Percentiles rank a stretch among this genome's conserved stretches.
Evolutionary conservation across 2,113 vertebrate species (phyloP).

Genomic region (Xenopus tropicalis): DNA sequence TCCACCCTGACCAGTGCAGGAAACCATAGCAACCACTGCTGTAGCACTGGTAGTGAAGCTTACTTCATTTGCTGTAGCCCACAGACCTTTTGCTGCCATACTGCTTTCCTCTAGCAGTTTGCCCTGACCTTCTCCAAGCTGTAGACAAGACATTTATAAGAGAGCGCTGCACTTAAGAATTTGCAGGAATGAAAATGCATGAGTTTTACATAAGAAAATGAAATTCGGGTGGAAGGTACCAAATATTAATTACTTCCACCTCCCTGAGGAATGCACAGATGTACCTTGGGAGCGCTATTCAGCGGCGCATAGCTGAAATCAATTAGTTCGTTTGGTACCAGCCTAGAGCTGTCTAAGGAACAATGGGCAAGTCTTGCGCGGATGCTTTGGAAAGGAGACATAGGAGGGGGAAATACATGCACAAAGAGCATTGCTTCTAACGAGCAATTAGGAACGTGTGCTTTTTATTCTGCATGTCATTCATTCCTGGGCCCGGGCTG

Average conservation of each 20-base stretch:
- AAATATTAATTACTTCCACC: constrained; percentile 65
- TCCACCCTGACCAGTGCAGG: too few species aligned
- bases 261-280: constrained; percentile 59
- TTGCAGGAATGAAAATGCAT: constrained; percentile 55
- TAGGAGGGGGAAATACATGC: constrained; percentile 46
- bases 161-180: constrained; percentile 31
- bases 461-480: constrained; percentile 60
- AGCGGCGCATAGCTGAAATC: constrained; percentile 9
- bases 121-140: constrained; percentile 53
- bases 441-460: constrained; percentile 67
- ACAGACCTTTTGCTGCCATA: too few species aligned
- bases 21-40: too few species aligned
- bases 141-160: constrained; percentile 58
- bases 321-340: constrained; percentile 59
- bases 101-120: too few species aligned
- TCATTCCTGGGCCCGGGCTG: constrained; percentile 45
- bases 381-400: constrained; percentile 61
- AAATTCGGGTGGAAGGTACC: constrained; percentile 53
- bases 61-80: too few species aligned
- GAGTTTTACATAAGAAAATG: constrained; percentile 61
- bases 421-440: constrained; percentile 60
- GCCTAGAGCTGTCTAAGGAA: constrained; percentile 59
- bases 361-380: constrained; percentile 61
- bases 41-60: too few species aligned
- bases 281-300: constrained; percentile 58